Evolutionary conservation across 2,113 vertebrate genomes (phyloP).

Genomic region (Megatriorchis doriae): DNA sequence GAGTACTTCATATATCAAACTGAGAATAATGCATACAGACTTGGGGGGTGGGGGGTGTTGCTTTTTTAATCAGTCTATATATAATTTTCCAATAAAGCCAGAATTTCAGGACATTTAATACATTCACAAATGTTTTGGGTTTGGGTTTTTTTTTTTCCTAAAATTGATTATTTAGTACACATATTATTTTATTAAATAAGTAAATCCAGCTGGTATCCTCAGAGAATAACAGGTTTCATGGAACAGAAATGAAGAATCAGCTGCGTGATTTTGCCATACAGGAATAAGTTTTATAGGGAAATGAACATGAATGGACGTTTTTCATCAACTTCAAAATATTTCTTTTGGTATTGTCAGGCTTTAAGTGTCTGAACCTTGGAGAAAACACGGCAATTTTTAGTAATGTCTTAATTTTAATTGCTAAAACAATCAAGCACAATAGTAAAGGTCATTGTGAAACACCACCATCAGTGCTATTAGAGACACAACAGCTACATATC

Average conservation of each 20-base stretch:
- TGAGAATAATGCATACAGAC: background rate
- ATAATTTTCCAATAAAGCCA: background rate
- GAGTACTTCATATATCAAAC: background rate
- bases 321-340: background rate
- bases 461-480: background rate
- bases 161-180: background rate
- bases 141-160: background rate
- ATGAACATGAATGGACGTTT: background rate
- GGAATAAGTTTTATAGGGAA: background rate
- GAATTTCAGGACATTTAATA: background rate
- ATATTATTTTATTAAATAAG: background rate
- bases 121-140: background rate
- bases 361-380: background rate
- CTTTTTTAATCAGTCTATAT: background rate
- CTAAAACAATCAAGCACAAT: background rate
- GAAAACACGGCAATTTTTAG: background rate
- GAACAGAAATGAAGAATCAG: background rate
- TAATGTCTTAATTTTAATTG: background rate
- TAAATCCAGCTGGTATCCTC: background rate
- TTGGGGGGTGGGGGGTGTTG: accelerated
- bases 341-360: background rate
- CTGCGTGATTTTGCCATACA: background rate
- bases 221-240: background rate
- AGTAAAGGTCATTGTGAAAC: background rate
- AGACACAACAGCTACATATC: background rate